Evolutionary conservation across 1,140 invertebrate genomes (phyloP).

Genomic region (Eumeta japonica): DNA sequence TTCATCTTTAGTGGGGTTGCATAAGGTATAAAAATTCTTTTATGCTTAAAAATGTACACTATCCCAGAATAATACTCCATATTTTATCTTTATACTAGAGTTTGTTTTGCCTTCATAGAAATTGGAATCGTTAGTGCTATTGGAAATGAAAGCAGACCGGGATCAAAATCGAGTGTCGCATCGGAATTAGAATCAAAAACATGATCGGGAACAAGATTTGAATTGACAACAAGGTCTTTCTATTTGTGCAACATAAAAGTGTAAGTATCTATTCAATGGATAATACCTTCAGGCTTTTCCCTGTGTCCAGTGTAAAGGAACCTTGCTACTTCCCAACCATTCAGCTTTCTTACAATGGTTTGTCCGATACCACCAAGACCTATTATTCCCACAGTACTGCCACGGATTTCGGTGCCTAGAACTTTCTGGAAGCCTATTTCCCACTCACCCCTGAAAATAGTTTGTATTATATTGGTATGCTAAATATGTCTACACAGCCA

Average conservation of each 20-base stretch:
- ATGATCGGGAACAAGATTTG: too few species aligned
- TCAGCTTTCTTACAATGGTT: conserved; percentile 67
- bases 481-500: background rate
- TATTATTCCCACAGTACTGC: conserved; percentile 78
- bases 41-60: too few species aligned
- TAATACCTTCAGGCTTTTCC: conserved; percentile 64
- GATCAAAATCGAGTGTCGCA: too few species aligned
- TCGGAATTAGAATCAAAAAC: too few species aligned
- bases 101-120: too few species aligned
- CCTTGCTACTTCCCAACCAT: conserved; percentile 67
- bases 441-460: conserved; percentile 62
- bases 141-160: too few species aligned
- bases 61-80: too few species aligned
- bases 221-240: too few species aligned
- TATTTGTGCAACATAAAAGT: background rate
- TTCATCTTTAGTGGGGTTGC: too few species aligned
- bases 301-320: conserved; percentile 72
- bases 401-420: conserved; percentile 66
- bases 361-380: conserved; percentile 80
- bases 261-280: background rate
- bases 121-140: too few species aligned
- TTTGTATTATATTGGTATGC: background rate
- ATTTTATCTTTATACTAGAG: too few species aligned
- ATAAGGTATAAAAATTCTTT: too few species aligned
- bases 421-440: conserved; percentile 68